phyloP scores from a whole-genome alignment of 2,113 vertebrate species.

The Dasyornis broadbenti region DNA sequence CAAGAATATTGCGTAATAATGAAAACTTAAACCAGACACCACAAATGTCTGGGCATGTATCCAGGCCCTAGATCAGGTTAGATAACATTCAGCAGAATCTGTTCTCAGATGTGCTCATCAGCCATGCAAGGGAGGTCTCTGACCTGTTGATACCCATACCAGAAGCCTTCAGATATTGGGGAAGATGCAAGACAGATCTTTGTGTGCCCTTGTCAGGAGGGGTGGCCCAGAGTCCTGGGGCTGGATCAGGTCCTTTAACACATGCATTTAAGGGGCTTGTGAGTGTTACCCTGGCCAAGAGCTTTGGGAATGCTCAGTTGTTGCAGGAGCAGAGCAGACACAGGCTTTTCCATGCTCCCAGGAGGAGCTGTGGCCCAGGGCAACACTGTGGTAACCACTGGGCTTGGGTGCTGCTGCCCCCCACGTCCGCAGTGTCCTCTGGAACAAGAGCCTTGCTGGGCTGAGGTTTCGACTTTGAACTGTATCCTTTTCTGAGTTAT shows the following conservation, averaged over 20 bases:
- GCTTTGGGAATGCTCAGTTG: background rate
- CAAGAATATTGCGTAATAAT: background rate
- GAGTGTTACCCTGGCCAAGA: background rate
- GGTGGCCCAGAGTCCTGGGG: background rate
- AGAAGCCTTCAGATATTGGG: background rate
- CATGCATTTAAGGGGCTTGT: fast-evolving
- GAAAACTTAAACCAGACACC: background rate
- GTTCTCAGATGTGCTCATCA: background rate
- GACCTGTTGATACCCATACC: background rate
- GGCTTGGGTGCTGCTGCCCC: background rate
- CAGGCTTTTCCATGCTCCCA: background rate
- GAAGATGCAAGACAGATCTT: background rate
- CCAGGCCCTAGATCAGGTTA: background rate
- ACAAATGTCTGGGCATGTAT: background rate
- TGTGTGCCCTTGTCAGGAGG: background rate
- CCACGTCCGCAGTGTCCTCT: background rate
- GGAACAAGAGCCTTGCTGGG: background rate
- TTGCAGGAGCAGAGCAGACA: background rate
- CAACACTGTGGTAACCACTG: background rate
- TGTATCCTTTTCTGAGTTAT: background rate
- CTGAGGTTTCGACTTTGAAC: background rate
- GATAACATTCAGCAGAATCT: background rate
- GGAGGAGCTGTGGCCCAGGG: background rate
- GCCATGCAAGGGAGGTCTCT: background rate
- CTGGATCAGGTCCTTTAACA: background rate